Conservation (phyloP, 2,797 vertebrate species). For the Prionace glauca region DNA sequence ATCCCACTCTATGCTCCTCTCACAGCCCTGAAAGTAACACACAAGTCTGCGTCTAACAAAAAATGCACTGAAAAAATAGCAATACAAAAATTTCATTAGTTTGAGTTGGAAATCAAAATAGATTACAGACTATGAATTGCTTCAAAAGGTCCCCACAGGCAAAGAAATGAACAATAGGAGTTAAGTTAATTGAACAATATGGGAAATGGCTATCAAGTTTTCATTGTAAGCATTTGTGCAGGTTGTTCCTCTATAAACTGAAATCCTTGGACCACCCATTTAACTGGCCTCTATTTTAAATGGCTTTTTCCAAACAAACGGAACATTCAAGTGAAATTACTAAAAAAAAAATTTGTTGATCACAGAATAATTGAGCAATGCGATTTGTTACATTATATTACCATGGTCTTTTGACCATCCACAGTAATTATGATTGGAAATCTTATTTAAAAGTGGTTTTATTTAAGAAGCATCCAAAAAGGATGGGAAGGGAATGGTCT, state of each 20-base stretch:
- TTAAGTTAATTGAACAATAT: not conserved
- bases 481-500: too few relatives aligned
- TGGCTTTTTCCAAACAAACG: not conserved
- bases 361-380: not conserved
- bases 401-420: not conserved
- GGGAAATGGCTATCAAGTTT: not conserved
- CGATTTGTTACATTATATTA: not conserved
- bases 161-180: not conserved
- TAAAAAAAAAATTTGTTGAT: not conserved
- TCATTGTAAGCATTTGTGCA: not conserved
- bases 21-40: not conserved
- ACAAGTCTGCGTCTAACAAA: not conserved
- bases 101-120: not conserved
- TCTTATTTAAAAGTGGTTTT: not conserved
- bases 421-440: not conserved
- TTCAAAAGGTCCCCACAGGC: not conserved
- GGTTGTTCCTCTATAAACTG: not conserved
- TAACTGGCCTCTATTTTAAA: not conserved
- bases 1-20: not conserved
- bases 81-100: not conserved
- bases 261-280: not conserved
- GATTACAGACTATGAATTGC: not conserved
- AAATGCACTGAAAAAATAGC: not conserved
- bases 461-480: not conserved
- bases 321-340: not conserved